Base-by-base conservation (phyloP, 2,797 vertebrate species). In the Fratercula arctica region DNA sequence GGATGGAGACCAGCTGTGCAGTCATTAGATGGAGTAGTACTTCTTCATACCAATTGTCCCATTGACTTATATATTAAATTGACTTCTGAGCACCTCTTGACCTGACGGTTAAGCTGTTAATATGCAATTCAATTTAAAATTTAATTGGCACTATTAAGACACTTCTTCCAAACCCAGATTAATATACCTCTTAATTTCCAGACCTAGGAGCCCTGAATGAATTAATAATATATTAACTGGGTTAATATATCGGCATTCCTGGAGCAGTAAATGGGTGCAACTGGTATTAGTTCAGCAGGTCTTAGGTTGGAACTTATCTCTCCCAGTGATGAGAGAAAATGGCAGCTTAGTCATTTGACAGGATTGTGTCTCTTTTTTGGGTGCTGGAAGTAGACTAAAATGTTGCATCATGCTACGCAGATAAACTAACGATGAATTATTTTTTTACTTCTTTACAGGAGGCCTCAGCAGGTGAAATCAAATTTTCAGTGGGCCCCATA, bases 111-210 rank as follows among this genome's bases (percentile, higher is more conserved):
- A 75, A 95, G 53, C 25, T 87, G 50, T 78, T 89, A 87, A 86
- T 93, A 54, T 33, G 61, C 68, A 83, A 78, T 95, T 87, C 75
- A 68, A 73, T 92, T 93, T 91, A 87, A 93, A 95, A 97, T 84
- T 93, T 96, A 93, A 97, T 94, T 92, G 57, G 33, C 57, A 85
- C 53, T 77, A 64, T 93, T 94, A 96, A 92, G 78, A 87, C 60
- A 85, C 68, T 93, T 92, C 61, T 85, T 89, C 54, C 43, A 92
- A 93, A 85, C 4, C 29, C 19, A 83, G 43, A 89, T 93, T 95
- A 94, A 94, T 84, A 89, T 75, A 28, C 37, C 17, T 85, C 45
- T 86, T 96, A 91, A 95, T 88, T 90, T 94, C 13, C 48, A 87
- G 51, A 75, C 37, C 39, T 75, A 73, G 50, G 35, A 85, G 25